Evolutionary conservation across 2,113 vertebrate genomes (phyloP), one percentile per base, ranked within the genome.

Genomic region (Ctenomys sociabilis): DNA sequence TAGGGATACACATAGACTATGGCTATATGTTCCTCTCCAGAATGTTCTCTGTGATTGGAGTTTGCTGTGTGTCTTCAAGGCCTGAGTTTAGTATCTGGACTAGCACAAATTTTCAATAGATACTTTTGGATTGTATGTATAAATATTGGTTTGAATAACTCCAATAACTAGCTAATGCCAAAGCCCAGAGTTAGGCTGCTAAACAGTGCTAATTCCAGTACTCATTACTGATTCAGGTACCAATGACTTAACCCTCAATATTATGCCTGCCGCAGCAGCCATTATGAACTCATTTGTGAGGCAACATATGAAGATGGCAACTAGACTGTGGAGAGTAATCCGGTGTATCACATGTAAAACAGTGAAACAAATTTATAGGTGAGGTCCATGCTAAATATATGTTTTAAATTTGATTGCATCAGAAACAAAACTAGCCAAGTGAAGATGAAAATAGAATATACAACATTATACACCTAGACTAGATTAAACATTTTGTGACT

Each of bases 121-220:
- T 73, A 86, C 72, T 85, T 92, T 70, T 52, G 1, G 9, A 82
- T 49, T 17, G 35, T 83, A 68, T 72, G 30, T 35, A 49, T 63
- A 91, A 91, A 81, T 49, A 64, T 19, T 91, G 8, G 0, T 59
- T 75, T 94, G n/a, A 88, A 80, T 72, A 90, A 70, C 10, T 92
- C 4, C 1, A 63, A 52, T 26, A 77, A 84, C 70, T 30, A 87
- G 4, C 5, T 40, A 86, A 72, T 1, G 54, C 7, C 80, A n/a
- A 95, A 91, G 17, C 28, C 2, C 7, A 54, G 70, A 70, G 11
- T 90, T 70, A 81, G 49, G 10, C 43, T 81, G 0, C 26, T 85
- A 49, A 49, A 3, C 75, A 90, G 81, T 28, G 90, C 73, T 57
- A 43, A 40, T 57, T 10, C 30, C 35, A 64, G 2, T 54, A 57